Evolutionary conservation across 1,140 invertebrate genomes (phyloP), one percentile per base, ranked within the genome.

Genomic region (Eriosoma lanigerum): DNA sequence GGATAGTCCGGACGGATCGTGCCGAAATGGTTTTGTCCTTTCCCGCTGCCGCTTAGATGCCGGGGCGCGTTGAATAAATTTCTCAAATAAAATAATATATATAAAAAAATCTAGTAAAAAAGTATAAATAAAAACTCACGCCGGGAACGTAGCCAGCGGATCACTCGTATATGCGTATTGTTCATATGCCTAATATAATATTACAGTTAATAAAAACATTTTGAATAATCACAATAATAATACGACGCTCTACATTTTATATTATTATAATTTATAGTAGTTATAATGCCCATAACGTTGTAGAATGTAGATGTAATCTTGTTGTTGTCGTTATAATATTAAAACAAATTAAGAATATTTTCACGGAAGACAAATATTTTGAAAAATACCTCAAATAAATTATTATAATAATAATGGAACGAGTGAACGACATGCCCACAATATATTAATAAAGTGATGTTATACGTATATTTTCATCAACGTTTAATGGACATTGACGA

Each of bases 41-140:
- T 72, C 68, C 68, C 38, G 19, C 54, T 72, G 32, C 32, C 32
- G 32, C 68, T 24, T 48, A 38, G 21, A 13, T 13, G 46, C 62
- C 17, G 26, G 26, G 10, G 17, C 24, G 26, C 68, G 8, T 38
- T 38, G 75, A 78, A 78, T 78, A 38, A 38, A 38, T 38, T 38
- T 46, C 54, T 78, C 29, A 78, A n/a, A 78, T 62, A 62, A 60
- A 32, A 78, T n/a, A n/a, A n/a, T n/a, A n/a, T n/a, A n/a, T 38
- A 38, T 38, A 50, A 52, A 32, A 32, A 62, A 56, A 58, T n/a
- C 56, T 26, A 8, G 32, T 38, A 38, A 38, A 38, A 38, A 38
- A 38, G 8, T 38, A 38, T 38, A 38, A 38, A 38, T 38, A 38
- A 26, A 13, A 56, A 64, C 62, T 64, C 10, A 29, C 62, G 62